Conservation (phyloP, 1,140 invertebrate genomes). For the Musca vetustissima region DNA sequence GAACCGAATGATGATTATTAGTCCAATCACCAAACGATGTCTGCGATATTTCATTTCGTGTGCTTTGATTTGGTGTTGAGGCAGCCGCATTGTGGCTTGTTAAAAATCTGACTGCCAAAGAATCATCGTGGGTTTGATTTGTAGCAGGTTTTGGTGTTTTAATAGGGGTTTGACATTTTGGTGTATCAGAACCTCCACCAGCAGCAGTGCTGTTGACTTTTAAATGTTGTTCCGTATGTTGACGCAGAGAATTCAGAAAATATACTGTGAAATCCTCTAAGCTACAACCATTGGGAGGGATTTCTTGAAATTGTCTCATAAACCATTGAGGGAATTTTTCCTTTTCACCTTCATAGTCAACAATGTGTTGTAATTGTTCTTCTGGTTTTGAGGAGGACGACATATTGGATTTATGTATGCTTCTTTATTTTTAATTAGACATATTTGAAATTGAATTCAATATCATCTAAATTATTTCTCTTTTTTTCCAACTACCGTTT, state of each 20-base stretch:
- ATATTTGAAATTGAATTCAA: too few species aligned
- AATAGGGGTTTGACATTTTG: conserved; percentile 38
- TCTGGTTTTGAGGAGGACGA: background rate
- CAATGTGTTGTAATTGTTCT: background rate
- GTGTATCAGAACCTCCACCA: conserved; percentile 27
- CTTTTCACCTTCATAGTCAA: background rate
- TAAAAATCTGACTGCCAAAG: background rate
- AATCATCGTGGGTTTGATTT: background rate
- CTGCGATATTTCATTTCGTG: background rate
- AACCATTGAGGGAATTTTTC: conserved; percentile 30
- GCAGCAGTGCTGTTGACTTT: background rate
- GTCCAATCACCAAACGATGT: background rate
- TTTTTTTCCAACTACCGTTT: conserved; percentile 20
- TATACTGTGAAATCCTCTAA: conserved; percentile 50
- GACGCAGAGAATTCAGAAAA: conserved; percentile 43
- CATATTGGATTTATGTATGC: too few species aligned
- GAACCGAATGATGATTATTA: background rate
- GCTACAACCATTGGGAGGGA: conserved; percentile 26
- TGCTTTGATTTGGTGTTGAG: conserved; percentile 2
- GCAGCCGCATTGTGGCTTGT: background rate
- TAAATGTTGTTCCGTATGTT: conserved; percentile 42
- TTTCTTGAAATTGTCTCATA: conserved; percentile 28
- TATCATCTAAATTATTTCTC: conserved; percentile 15
- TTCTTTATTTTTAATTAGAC: too few species aligned
- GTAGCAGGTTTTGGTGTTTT: background rate